These are phyloP conservation scores for Geodia barretti DNA, from an alignment of 37 sponge, comb jelly and placozoan genomes.

Conservation along the genomic window DNA sequence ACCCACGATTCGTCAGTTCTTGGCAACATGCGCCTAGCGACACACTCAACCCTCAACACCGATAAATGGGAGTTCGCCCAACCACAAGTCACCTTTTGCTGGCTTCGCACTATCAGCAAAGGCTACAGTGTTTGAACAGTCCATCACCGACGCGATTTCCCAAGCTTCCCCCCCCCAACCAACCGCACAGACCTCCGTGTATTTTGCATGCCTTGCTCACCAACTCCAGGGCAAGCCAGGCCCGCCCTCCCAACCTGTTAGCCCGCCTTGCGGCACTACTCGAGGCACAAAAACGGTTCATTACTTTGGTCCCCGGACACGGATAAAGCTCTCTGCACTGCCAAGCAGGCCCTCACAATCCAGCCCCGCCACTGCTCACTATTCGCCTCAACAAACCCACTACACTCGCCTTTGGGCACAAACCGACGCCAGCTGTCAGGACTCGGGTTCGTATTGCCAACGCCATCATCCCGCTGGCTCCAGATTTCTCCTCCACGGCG, in stretches of 20 bases:
- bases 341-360: conserved; percentile 12
- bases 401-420: conserved; percentile 37
- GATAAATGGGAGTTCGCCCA: conserved; percentile 24
- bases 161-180: conserved; percentile 34
- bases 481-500: conserved; percentile 28
- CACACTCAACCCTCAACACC: conserved; percentile 38
- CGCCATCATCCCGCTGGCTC: conserved; percentile 41
- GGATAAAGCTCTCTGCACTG: conserved; percentile 19
- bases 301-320: conserved; percentile 24
- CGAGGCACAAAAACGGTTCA: no score
- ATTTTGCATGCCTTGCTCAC: conserved; percentile 40
- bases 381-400: conserved; percentile 24
- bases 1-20: no score
- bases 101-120: conserved; percentile 10
- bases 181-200: conserved; percentile 48
- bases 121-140: neutral
- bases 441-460: no score
- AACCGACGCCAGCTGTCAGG: conserved; percentile 39
- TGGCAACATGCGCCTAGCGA: conserved; percentile 17
- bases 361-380: conserved; percentile 17
- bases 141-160: conserved; percentile 33
- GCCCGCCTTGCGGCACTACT: no score
- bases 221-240: conserved; percentile 35
- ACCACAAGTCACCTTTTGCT: conserved; percentile 13
- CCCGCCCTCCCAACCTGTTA: no score